A percentile compares a stretch with the other conserved stretches of the same genome.
Conservation (phyloP, 2,797 vertebrate genomes). For the Lindbergichthys nudifrons region DNA sequence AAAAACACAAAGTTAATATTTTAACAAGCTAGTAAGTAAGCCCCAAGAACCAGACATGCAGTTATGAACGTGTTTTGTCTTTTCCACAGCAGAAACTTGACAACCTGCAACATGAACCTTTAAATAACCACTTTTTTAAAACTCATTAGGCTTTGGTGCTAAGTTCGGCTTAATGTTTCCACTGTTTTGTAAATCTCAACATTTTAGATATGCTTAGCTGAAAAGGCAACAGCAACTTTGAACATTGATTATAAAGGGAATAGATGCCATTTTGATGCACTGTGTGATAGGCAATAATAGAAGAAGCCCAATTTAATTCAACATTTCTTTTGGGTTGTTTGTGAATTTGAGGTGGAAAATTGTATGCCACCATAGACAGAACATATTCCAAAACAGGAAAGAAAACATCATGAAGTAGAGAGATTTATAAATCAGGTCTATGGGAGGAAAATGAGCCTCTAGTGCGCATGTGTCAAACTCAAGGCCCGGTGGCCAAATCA, state of each 20-base stretch:
- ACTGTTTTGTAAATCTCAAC: background rate
- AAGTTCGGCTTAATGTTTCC: constrained; percentile 15
- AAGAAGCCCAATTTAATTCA: background rate
- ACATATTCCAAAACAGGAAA: background rate
- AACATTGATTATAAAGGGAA: background rate
- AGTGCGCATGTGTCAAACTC: too few relatives aligned
- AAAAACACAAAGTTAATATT: constrained; percentile 38
- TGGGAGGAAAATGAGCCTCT: background rate
- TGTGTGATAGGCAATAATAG: background rate
- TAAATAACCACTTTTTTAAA: background rate
- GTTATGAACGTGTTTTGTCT: constrained; percentile 25
- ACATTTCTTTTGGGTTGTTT: background rate
- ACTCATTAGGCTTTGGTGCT: background rate
- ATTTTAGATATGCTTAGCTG: background rate
- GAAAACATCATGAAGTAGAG: background rate
- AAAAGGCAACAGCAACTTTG: background rate
- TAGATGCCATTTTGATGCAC: background rate
- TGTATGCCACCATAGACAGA: background rate
- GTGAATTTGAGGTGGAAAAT: background rate
- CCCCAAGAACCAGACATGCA: constrained; percentile 54
- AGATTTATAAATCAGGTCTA: background rate
- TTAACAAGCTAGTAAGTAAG: constrained; percentile 17
- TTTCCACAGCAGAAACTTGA: constrained; percentile 53
- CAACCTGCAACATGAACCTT: constrained; percentile 8
- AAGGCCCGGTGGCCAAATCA: too few relatives aligned